These are phyloP conservation scores for Tenualosa thibaudeaui DNA, from an alignment of 2,797 vertebrate species.

Conservation along the genomic window DNA sequence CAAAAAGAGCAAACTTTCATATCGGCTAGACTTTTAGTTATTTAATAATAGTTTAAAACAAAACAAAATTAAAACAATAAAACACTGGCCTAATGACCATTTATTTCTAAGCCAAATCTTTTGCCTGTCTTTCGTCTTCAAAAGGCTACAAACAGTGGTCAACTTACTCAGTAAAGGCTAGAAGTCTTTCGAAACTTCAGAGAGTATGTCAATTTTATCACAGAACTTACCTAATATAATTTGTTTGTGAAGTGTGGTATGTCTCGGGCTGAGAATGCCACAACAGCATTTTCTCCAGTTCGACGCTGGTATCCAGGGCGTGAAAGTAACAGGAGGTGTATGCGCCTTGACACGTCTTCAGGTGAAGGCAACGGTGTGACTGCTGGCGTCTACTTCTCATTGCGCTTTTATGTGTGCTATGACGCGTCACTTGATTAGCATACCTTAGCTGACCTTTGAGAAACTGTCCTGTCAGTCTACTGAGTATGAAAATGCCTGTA, in stretches of 20 bases:
- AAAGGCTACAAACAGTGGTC: too few species aligned
- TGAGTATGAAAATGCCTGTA: background rate
- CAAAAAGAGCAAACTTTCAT: too few species aligned
- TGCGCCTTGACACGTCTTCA: background rate
- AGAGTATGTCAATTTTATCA: background rate
- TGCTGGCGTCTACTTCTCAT: background rate
- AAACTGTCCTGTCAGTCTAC: background rate
- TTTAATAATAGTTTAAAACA: too few species aligned
- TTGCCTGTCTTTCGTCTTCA: too few species aligned
- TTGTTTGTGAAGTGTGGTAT: constrained; percentile 79
- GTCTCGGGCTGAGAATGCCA: constrained; percentile 91
- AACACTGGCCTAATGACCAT: too few species aligned
- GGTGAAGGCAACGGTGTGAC: background rate
- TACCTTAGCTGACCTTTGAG: constrained; percentile 59
- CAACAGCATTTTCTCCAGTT: constrained; percentile 82
- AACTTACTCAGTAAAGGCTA: too few species aligned
- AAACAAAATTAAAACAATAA: too few species aligned
- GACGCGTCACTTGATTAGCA: constrained; percentile 53
- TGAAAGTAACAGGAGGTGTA: constrained; percentile 10
- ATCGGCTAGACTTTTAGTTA: too few species aligned
- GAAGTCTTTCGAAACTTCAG: too few species aligned
- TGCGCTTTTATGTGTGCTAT: constrained; percentile 54
- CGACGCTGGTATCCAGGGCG: constrained; percentile 45
- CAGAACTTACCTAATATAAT: constrained; percentile 84
- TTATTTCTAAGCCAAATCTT: too few species aligned